A percentile compares a stretch with the other conserved stretches of the same genome.
phyloP scores from a whole-genome alignment of 2,888 invertebrate genomes.

The Acanthosoma haemorrhoidale region DNA sequence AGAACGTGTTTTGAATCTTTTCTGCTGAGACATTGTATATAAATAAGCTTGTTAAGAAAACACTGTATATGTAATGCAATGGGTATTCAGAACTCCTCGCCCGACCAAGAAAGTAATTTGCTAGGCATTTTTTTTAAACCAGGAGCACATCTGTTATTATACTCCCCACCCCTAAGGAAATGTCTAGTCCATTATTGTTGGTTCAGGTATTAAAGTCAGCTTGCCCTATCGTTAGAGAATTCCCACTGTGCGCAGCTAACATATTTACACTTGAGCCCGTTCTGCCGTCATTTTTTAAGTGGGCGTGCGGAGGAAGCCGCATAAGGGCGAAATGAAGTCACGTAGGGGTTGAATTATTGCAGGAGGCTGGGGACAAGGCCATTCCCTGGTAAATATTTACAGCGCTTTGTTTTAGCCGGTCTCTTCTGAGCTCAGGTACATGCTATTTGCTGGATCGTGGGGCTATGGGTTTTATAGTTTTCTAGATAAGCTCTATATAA shows the following conservation, averaged over 20 bases:
- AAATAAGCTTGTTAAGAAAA: too few relatives aligned
- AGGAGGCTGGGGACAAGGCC: neutral
- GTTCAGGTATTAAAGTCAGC: neutral
- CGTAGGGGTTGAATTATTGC: conserved; percentile 5
- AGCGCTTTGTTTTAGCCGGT: neutral
- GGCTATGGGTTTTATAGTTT: too few relatives aligned
- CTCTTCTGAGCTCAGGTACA: neutral
- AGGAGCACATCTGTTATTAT: too few relatives aligned
- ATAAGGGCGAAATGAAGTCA: neutral
- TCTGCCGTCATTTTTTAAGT: neutral
- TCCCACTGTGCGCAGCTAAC: neutral
- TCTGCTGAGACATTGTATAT: too few relatives aligned
- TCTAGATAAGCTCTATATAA: too few relatives aligned
- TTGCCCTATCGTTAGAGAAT: neutral
- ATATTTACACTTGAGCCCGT: neutral
- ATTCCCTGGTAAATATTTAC: neutral
- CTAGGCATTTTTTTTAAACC: too few relatives aligned
- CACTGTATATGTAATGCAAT: too few relatives aligned
- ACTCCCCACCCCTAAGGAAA: too few relatives aligned
- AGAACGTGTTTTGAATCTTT: too few relatives aligned
- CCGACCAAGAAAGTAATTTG: too few relatives aligned
- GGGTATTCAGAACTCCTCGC: too few relatives aligned
- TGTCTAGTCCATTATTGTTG: too few relatives aligned
- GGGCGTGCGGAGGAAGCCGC: neutral
- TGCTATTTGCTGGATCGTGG: neutral